Evolutionary conservation across 2,113 vertebrate species (phyloP).

Genomic region (Dipodomys stephensi): DNA sequence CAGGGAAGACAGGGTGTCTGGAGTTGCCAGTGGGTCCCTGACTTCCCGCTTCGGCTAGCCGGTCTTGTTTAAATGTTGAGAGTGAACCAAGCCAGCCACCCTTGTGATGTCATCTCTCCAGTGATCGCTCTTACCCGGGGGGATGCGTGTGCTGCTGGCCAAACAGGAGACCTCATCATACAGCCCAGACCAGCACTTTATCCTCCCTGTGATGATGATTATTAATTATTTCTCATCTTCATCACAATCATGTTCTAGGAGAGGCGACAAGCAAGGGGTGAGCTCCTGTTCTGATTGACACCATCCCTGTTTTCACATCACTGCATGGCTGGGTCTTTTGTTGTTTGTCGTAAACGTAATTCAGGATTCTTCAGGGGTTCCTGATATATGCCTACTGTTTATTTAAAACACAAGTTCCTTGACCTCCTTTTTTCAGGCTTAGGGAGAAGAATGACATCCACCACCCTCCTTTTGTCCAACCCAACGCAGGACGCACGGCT

Average conservation of each 20-base stretch:
- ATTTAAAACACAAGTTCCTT: constrained; percentile 82
- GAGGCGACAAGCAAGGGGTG: constrained; percentile 76
- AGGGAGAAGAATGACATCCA: constrained; percentile 85
- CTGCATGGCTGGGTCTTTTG: constrained; percentile 85
- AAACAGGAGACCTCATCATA: constrained; percentile 82
- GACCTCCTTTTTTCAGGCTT: constrained; percentile 88
- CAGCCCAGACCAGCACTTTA: constrained; percentile 90
- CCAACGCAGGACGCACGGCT: constrained; percentile 81
- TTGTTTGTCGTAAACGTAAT: constrained; percentile 84
- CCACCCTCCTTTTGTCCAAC: constrained; percentile 84
- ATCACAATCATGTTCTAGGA: constrained; percentile 85
- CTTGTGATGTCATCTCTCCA: constrained; percentile 83
- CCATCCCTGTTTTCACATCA: constrained; percentile 90
- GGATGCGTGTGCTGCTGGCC: constrained; percentile 85
- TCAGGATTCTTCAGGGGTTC: constrained; percentile 85
- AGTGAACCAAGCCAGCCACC: constrained; percentile 70
- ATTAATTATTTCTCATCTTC: constrained; percentile 90
- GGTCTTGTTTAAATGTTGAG: constrained; percentile 59
- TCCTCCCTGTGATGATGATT: constrained; percentile 61
- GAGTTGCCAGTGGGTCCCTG: neutral
- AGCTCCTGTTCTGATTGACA: constrained; percentile 92
- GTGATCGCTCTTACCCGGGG: constrained; percentile 87
- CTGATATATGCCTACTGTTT: constrained; percentile 83
- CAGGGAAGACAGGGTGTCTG: neutral
- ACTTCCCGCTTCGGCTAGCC: constrained; percentile 21